Evolutionary conservation across 2,797 vertebrate genomes (phyloP).

Genomic region (Rachycentron canadum): DNA sequence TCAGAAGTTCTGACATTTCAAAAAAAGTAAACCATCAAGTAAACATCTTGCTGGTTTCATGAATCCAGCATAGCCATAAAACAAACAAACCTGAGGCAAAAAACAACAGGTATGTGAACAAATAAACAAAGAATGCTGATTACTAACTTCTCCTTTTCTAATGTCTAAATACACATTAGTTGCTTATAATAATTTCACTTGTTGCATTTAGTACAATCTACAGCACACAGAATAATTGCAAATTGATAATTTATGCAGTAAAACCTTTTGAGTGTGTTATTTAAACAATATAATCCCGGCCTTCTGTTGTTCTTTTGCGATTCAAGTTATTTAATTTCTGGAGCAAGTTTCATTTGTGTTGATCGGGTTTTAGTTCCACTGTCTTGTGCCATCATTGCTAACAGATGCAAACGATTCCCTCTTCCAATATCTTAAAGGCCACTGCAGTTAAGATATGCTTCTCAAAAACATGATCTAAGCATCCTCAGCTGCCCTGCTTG

Average conservation of each 20-base stretch:
- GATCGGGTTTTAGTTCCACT: slow-evolving; percentile 26
- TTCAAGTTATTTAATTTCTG: slow-evolving; percentile 11
- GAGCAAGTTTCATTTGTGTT: slow-evolving; percentile 25
- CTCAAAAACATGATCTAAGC: slow-evolving; percentile 1
- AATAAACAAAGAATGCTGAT: background rate
- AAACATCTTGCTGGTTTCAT: background rate
- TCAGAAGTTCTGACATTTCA: slow-evolving; percentile 6
- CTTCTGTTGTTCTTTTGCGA: slow-evolving; percentile 5
- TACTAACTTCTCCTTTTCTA: background rate
- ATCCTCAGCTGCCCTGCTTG: background rate
- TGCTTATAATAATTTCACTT: background rate
- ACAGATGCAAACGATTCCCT: slow-evolving; percentile 41
- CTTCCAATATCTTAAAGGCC: slow-evolving; percentile 41
- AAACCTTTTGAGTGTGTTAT: background rate
- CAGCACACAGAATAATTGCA: background rate
- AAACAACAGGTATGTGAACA: slow-evolving; percentile 1
- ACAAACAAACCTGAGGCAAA: slow-evolving; percentile 21
- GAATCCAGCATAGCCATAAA: slow-evolving; percentile 2
- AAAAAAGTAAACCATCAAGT: slow-evolving; percentile 1
- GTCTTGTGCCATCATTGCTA: slow-evolving; percentile 36
- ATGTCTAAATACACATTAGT: background rate
- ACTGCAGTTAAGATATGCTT: slow-evolving; percentile 7
- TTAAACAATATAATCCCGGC: background rate
- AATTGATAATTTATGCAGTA: background rate
- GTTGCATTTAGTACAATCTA: background rate